Evolutionary conservation across 2,113 vertebrate species (phyloP), one percentile per base, ranked within the genome.

Genomic region (Benitochromis conjunctus): DNA sequence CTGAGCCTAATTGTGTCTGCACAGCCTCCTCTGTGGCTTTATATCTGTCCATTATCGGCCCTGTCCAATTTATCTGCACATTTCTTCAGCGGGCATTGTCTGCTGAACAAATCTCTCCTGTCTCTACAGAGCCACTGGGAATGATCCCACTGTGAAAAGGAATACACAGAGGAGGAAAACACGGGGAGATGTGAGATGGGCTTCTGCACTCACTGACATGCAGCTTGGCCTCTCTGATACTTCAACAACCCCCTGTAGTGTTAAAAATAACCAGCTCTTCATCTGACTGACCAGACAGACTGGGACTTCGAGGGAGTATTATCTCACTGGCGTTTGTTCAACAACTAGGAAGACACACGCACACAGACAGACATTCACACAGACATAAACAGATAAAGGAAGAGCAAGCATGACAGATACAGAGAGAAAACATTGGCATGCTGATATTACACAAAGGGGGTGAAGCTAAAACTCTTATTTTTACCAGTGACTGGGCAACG

Each of bases 211-310:
- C 62, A 77, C 79, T 89, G 82, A 81, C 64, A 36, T 79, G 77
- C 66, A 69, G 89, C 79, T 90, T 81, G 86, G 85, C 69, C 89
- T 89, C 83, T 92, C 71, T 89, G 92, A 92, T 92, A 92, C 92
- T 87, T 83, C 36, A 86, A 84, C 87, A 87, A 79, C 91, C 83
- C 80, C 93, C 88, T 62, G 77, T 84, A 74, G 89, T 86, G 93
- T 94, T 95, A 96, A 95, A 96, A 96, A 96, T 96, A 95, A 94
- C 93, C 88, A 89, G 82, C 93, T 80, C 91, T 89, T 83, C 85
- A 85, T 93, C 90, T 77, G 87, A 93, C 93, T 92, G 88, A 88
- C 91, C 92, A 94, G 95, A 94, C 94, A 93, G 88, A 92, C 90
- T 83, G 91, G 92, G 92, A 87, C 92, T 95, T 92, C 91, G 90